Evolutionary conservation across 1,140 invertebrate genomes (phyloP).

Genomic region (Cydia amplana): DNA sequence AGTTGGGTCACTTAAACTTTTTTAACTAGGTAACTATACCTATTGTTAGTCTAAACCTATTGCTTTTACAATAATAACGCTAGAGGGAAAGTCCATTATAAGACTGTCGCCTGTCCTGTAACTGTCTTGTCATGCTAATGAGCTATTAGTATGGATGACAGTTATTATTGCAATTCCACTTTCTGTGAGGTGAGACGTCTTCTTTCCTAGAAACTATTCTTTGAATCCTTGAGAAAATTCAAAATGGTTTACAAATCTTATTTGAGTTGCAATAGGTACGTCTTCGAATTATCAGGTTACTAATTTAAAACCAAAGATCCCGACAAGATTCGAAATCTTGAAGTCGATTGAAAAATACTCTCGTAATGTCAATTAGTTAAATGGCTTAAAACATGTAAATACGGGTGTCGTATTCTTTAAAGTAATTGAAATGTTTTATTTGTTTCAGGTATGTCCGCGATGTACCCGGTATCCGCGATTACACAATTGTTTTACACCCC

Average conservation of each 20-base stretch:
- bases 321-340: too few relatives aligned
- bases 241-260: too few relatives aligned
- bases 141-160: neutral
- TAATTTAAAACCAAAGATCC: too few relatives aligned
- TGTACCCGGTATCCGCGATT: neutral
- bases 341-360: too few relatives aligned
- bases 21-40: too few relatives aligned
- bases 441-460: neutral
- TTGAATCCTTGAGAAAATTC: too few relatives aligned
- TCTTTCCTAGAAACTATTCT: too few relatives aligned
- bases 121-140: constrained; percentile 27
- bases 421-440: neutral
- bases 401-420: neutral
- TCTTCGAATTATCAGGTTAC: too few relatives aligned
- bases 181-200: neutral
- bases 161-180: neutral
- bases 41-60: neutral
- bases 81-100: constrained; percentile 20
- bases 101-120: constrained; percentile 14
- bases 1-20: too few relatives aligned
- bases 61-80: neutral
- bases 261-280: too few relatives aligned
- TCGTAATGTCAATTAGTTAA: neutral
- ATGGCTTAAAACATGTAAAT: neutral
- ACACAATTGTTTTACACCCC: constrained; percentile 37